phyloP scores from a whole-genome alignment of 2,797 vertebrate genomes.

The Oceanodroma leucorhoa region DNA sequence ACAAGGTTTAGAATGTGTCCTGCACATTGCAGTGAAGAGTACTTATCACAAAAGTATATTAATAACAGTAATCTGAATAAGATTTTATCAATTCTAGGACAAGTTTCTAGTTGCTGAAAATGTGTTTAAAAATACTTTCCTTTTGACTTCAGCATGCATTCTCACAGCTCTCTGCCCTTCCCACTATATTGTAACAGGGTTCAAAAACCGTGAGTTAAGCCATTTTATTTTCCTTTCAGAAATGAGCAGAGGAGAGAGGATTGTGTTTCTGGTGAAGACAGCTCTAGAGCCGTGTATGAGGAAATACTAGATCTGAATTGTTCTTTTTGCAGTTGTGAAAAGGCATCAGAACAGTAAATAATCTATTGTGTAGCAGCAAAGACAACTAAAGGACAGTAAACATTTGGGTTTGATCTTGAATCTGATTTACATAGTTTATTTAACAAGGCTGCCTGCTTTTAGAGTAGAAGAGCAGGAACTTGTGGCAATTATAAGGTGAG shows the following conservation, averaged over 20 bases:
- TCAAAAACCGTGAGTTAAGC: background rate
- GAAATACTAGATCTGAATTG: slow-evolving; percentile 5
- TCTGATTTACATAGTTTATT: background rate
- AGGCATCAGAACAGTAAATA: background rate
- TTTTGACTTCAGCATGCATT: background rate
- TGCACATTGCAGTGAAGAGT: background rate
- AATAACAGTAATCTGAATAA: background rate
- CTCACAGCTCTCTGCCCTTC: background rate
- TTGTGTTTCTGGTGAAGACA: background rate
- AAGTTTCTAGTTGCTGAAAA: background rate
- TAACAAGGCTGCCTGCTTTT: background rate
- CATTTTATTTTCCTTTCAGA: background rate
- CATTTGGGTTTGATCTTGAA: background rate
- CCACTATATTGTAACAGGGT: background rate
- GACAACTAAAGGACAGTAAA: background rate
- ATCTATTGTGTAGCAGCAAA: background rate
- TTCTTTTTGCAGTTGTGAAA: slow-evolving; percentile 2
- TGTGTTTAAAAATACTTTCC: background rate
- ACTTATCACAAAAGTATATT: background rate
- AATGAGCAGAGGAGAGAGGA: background rate
- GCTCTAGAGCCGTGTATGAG: background rate
- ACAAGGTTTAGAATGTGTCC: background rate
- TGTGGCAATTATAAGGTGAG: background rate
- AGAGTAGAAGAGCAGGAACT: background rate
- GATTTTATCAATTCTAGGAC: background rate